Conservation (phyloP, 2,888 invertebrate species). For the Ochlodes sylvanus region DNA sequence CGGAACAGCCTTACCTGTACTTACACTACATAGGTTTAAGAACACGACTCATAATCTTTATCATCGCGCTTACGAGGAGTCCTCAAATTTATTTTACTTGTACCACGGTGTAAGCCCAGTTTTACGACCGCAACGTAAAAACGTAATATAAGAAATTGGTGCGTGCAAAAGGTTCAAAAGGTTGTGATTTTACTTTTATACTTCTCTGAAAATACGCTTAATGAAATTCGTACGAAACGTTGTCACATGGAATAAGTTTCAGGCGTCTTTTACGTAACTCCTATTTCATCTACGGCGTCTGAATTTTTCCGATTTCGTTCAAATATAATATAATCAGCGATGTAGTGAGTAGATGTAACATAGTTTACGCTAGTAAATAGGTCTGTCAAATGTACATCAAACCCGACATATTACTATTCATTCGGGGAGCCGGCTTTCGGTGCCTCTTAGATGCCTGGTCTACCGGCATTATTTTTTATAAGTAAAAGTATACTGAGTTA, state of each 20-base stretch:
- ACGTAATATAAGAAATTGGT: slow-evolving; percentile 31
- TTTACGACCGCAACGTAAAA: slow-evolving; percentile 32
- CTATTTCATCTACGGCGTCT: background rate
- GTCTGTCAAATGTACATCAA: no score
- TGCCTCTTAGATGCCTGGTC: no score
- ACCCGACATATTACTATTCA: no score
- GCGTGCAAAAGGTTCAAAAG: slow-evolving; percentile 22
- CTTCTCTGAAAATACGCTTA: slow-evolving; percentile 13
- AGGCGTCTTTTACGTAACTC: background rate
- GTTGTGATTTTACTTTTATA: slow-evolving; percentile 30
- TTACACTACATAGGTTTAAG: slow-evolving; percentile 13
- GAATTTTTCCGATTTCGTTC: background rate
- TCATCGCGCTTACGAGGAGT: slow-evolving; percentile 18
- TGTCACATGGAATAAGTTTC: slow-evolving; percentile 19
- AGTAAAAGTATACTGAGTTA: no score
- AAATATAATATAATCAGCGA: background rate
- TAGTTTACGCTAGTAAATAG: no score
- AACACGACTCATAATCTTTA: slow-evolving; percentile 32
- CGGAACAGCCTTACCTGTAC: slow-evolving; percentile 42
- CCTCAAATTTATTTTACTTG: slow-evolving; percentile 35
- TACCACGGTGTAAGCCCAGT: slow-evolving; percentile 22
- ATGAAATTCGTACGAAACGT: slow-evolving; percentile 25
- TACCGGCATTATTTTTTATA: no score
- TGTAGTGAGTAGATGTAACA: background rate
- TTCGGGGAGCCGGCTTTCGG: no score